Percentiles rank a stretch among this genome's conserved stretches.
Conservation (phyloP, 2,888 invertebrate genomes). For the Allygus modestus region DNA sequence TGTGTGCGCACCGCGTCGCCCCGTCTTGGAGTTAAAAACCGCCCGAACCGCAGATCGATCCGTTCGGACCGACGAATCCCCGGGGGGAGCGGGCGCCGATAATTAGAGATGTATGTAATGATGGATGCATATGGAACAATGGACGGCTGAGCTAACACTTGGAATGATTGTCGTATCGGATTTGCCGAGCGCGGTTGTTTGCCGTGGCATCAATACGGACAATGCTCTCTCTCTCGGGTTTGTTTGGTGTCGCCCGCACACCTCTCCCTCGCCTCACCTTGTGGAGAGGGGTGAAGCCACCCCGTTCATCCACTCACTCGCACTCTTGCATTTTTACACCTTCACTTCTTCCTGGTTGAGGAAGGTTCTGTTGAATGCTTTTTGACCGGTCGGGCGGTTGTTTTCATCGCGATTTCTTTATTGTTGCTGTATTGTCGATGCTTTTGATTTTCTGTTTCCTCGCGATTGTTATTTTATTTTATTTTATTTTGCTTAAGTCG, state of each 20-base stretch:
- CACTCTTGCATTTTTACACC: conserved; percentile 23
- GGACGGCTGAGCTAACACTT: conserved; percentile 59
- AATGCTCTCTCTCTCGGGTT: conserved; percentile 38
- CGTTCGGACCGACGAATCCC: conserved; percentile 6
- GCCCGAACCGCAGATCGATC: not conserved
- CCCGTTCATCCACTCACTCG: not conserved
- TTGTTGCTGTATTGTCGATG: not conserved
- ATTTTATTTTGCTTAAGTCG: too few relatives aligned
- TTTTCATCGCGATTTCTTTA: not conserved
- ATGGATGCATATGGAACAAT: conserved; percentile 60
- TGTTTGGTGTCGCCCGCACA: conserved; percentile 39
- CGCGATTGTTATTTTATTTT: too few relatives aligned
- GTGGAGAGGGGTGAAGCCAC: not conserved
- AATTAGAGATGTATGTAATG: conserved; percentile 60
- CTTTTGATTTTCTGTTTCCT: too few relatives aligned
- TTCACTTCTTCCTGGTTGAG: conserved; percentile 21
- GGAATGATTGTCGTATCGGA: conserved; percentile 59
- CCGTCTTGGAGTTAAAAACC: conserved; percentile 54
- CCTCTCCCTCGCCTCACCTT: not conserved
- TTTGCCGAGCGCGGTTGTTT: conserved; percentile 55
- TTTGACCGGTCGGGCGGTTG: not conserved
- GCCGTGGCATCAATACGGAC: conserved; percentile 56
- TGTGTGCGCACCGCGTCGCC: conserved; percentile 2
- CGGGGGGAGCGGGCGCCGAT: conserved; percentile 33
- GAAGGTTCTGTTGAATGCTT: conserved; percentile 34